Percentiles rank a stretch among this genome's conserved stretches.
Conservation (phyloP, 2,888 invertebrate genomes). For the Melikaiella ostensackeni region DNA sequence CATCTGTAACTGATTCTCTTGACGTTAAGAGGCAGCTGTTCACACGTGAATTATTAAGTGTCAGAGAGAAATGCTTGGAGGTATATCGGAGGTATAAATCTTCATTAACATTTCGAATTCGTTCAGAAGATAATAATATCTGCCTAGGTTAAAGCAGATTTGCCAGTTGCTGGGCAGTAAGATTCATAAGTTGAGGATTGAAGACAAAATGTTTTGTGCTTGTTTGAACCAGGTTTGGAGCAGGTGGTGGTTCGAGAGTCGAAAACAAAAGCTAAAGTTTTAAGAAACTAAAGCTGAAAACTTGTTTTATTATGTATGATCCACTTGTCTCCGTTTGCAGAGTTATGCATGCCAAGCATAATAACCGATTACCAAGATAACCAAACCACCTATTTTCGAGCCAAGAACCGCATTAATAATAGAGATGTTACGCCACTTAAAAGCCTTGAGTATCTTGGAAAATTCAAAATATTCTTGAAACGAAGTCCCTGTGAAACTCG, state of each 20-base stretch:
- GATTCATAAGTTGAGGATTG: neutral
- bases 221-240: neutral
- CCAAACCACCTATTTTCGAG: constrained; percentile 72
- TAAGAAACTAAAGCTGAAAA: constrained; percentile 8
- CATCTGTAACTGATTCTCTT: neutral
- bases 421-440: constrained; percentile 67
- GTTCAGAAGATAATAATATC: neutral
- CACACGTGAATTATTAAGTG: constrained; percentile 4
- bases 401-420: constrained; percentile 73
- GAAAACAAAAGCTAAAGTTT: neutral
- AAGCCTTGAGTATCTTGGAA: constrained; percentile 62
- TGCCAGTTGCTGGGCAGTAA: neutral
- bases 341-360: constrained; percentile 69
- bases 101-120: neutral
- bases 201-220: neutral
- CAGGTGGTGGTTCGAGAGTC: neutral
- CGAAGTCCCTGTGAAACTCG: constrained; percentile 17
- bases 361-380: constrained; percentile 74
- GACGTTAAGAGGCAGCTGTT: neutral
- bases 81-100: neutral
- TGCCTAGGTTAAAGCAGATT: neutral
- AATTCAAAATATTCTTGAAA: constrained; percentile 53
- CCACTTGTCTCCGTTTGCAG: constrained; percentile 54
- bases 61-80: neutral
- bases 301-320: constrained; percentile 34